Evolutionary conservation across 1,140 invertebrate species (phyloP), one percentile per base, ranked within the genome.

Genomic region (Varroa destructor): DNA sequence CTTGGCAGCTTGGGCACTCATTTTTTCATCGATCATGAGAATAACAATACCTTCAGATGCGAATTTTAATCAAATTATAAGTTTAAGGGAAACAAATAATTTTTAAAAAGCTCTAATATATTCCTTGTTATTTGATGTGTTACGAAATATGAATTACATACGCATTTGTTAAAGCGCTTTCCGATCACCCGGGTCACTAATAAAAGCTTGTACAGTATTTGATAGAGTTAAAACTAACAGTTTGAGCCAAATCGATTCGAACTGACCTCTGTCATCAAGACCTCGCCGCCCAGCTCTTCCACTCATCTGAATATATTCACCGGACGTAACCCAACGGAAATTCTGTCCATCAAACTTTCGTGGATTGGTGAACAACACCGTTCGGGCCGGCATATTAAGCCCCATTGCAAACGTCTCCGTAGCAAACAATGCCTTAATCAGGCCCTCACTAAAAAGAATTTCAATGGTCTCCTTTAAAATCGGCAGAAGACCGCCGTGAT

Each of bases 401-500:
- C 97, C 97, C 96, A 99, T 99, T 6, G 96, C 93, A 83, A 99
- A 99, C 8, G 97, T 99, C 83, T 99, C 97, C 0, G 97, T 99
- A 0, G 96, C 97, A 84, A 99, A 99, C 0, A 99, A 82, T 57
- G 83, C 82, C 79, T 97, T 97, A 55, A 97, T 89, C 8, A 97
- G 83, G 37, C 97, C 95, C 82, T 98, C 93, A 0, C 91, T 89
- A 77, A 99, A 99, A 10, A 99, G 82, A 78, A 99, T 97, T 82
- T 99, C 97, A 70, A 99, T 93, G 0, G 93, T 97, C 84, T 99
- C 97, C 81, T 99, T 99, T 10, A 99, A 81, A 73, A 99, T 91
- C 2, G 97, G 97, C 75, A 99, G 81, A 36, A 99, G 81, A 5
- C 97, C 86, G 74, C 90, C 89, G 77, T 99, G 97, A 87, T 99